Evolutionary conservation across 2,797 vertebrate species (phyloP).

Genomic region (Phrynocephalus guinanensis): DNA sequence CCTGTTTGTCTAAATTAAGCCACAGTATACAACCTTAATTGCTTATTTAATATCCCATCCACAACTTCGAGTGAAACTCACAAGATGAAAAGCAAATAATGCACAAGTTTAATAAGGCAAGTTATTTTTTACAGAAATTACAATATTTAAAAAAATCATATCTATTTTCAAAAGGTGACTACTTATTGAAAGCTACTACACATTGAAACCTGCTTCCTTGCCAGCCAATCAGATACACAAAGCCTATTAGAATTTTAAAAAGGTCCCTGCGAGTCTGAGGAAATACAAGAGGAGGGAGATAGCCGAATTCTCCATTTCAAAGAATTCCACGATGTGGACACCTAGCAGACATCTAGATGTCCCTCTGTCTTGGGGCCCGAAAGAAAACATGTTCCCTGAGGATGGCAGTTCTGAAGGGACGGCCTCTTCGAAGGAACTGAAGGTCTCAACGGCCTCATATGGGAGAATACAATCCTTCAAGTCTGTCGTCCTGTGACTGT

Average conservation of each 20-base stretch:
- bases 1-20: not conserved
- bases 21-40: not conserved
- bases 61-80: not conserved
- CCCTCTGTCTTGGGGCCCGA: too few relatives aligned
- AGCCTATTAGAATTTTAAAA: not conserved
- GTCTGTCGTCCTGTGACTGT: not conserved
- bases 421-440: too few relatives aligned
- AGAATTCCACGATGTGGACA: not conserved
- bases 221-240: not conserved
- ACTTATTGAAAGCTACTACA: not conserved
- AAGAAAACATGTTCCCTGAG: too few relatives aligned
- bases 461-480: not conserved
- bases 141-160: not conserved
- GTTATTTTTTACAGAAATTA: not conserved
- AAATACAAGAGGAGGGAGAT: not conserved
- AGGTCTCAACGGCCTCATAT: not conserved
- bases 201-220: not conserved
- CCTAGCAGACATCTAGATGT: too few relatives aligned
- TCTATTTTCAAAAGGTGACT: not conserved
- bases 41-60: not conserved
- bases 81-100: not conserved
- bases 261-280: not conserved
- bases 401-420: too few relatives aligned
- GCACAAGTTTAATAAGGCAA: not conserved
- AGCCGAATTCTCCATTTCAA: not conserved